Percentiles rank a stretch among this genome's conserved stretches.
Evolutionary conservation across 2,113 vertebrate genomes (phyloP).

Genomic region (Sylvia atricapilla): DNA sequence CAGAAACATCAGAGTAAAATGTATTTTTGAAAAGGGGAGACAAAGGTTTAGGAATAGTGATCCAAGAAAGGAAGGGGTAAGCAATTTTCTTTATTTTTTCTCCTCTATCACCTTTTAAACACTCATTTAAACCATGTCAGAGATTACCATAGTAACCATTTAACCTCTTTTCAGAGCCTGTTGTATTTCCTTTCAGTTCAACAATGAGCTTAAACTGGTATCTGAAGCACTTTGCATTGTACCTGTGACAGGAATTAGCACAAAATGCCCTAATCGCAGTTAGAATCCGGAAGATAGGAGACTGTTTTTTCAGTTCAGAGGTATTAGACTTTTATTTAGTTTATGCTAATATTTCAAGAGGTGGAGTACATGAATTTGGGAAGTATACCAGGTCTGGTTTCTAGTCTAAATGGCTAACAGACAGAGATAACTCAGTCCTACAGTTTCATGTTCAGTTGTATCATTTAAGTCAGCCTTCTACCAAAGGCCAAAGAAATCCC

Average conservation of each 20-base stretch:
- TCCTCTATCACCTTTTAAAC: conserved; percentile 5
- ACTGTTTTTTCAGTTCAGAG: neutral
- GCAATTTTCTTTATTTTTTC: conserved; percentile 25
- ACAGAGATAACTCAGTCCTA: neutral
- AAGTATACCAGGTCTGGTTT: neutral
- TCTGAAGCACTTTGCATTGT: conserved; percentile 29
- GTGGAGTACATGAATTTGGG: neutral
- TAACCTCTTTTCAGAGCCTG: conserved; percentile 42
- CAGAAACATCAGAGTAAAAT: neutral
- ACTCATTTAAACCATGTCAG: conserved; percentile 25
- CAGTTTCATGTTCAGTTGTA: neutral
- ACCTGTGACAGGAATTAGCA: neutral
- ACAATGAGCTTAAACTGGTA: conserved; percentile 21
- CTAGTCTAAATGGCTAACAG: neutral
- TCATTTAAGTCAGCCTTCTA: neutral
- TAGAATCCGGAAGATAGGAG: neutral
- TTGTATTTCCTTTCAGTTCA: conserved; percentile 49
- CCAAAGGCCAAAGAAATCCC: neutral
- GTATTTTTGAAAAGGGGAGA: conserved; percentile 17
- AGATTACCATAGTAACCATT: conserved; percentile 63
- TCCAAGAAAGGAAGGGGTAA: neutral
- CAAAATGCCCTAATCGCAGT: neutral
- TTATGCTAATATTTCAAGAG: conserved; percentile 9
- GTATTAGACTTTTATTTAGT: neutral
- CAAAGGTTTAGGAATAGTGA: neutral